Conservation (phyloP, 1,140 invertebrate genomes). For the Platyscapa corneri region DNA sequence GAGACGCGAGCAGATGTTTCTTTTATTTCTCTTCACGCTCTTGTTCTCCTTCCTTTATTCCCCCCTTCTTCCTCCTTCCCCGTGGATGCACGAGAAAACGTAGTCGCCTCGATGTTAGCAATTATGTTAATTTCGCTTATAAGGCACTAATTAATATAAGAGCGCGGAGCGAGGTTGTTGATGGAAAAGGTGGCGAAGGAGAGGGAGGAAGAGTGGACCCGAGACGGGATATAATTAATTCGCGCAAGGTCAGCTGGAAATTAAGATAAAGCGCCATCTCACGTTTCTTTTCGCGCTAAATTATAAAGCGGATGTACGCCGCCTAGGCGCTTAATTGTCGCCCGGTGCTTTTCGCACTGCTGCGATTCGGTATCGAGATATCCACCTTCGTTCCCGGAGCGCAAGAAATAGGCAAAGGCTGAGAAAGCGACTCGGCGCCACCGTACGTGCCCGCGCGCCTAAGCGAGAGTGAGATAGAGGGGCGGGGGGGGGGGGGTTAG, state of each 20-base stretch:
- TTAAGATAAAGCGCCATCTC: constrained; percentile 29
- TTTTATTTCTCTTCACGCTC: too few relatives aligned
- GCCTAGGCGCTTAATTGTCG: constrained; percentile 5
- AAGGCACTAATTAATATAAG: constrained; percentile 27
- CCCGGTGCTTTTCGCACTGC: constrained; percentile 44
- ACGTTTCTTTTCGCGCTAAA: constrained; percentile 2
- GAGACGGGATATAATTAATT: constrained; percentile 20
- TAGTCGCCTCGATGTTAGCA: not conserved
- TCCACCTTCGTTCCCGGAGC: not conserved
- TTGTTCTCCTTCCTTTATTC: too few relatives aligned
- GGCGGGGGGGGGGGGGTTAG: not conserved
- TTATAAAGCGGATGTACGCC: constrained; percentile 25
- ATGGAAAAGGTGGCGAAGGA: not conserved
- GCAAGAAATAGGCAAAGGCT: not conserved
- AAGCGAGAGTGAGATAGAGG: not conserved
- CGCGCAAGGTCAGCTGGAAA: constrained; percentile 22
- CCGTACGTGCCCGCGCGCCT: too few relatives aligned
- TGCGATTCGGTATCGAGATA: constrained; percentile 17
- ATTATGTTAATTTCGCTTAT: constrained; percentile 18
- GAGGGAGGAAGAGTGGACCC: not conserved
- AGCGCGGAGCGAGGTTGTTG: not conserved
- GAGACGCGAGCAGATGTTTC: not conserved
- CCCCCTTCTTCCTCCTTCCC: not conserved
- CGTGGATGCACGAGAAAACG: not conserved
- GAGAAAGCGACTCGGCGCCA: too few relatives aligned